These are phyloP conservation scores for Perithous albicinctus DNA, from an alignment of 2,888 invertebrate species.

Conservation along the genomic window DNA sequence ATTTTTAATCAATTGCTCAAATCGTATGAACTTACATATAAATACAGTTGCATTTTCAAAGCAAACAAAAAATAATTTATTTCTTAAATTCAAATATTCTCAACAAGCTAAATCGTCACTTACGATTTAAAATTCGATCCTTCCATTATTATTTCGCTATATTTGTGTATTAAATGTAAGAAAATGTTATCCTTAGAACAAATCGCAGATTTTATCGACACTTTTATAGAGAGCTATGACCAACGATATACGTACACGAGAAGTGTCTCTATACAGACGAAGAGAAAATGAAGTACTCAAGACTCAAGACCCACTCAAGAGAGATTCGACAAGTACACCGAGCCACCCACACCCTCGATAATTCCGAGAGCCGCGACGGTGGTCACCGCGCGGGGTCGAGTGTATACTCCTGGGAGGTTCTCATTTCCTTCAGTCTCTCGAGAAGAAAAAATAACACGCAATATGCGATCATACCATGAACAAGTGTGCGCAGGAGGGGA, in stretches of 20 bases:
- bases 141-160: too few relatives aligned
- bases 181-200: neutral
- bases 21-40: too few relatives aligned
- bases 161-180: neutral
- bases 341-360: conserved; percentile 45
- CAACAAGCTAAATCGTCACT: too few relatives aligned
- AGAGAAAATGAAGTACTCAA: conserved; percentile 18
- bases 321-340: conserved; percentile 13
- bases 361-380: conserved; percentile 35
- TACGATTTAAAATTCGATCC: too few relatives aligned
- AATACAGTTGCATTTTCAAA: too few relatives aligned
- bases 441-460: conserved; percentile 54
- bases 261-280: conserved; percentile 4
- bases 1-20: too few relatives aligned
- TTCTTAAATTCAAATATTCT: too few relatives aligned
- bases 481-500: conserved; percentile 16
- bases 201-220: neutral
- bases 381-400: conserved; percentile 38
- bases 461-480: conserved; percentile 42
- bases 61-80: too few relatives aligned
- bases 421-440: conserved; percentile 21
- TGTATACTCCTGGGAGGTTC: conserved; percentile 47
- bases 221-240: neutral
- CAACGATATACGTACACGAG: neutral
- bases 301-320: conserved; percentile 4